These are phyloP conservation scores for Conus ventricosus DNA, from an alignment of 1,140 invertebrate genomes.

Conservation along the genomic window DNA sequence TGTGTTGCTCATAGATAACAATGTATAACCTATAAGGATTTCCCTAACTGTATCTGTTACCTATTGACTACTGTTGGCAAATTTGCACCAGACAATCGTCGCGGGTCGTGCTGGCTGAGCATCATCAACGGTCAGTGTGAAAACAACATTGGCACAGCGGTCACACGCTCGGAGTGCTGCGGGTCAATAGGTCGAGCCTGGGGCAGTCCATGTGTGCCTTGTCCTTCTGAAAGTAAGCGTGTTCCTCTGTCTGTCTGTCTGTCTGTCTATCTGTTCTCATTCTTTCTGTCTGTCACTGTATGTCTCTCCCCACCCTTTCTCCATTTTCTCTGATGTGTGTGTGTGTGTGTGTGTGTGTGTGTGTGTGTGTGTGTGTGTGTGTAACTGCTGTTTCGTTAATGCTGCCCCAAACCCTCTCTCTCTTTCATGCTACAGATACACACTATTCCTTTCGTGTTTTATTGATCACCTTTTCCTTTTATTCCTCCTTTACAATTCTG, in stretches of 20 bases:
- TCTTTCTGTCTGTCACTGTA: neutral
- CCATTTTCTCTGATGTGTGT: neutral
- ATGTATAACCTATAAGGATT: too few species aligned
- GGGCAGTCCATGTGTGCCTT: conserved; percentile 86
- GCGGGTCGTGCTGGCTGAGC: conserved; percentile 90
- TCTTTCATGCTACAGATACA: too few species aligned
- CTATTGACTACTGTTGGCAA: too few species aligned
- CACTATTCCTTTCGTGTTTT: neutral
- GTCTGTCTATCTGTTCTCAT: neutral
- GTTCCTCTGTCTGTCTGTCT: neutral
- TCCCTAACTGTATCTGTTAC: too few species aligned
- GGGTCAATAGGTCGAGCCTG: conserved; percentile 92
- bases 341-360: neutral
- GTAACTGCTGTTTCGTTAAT: too few species aligned
- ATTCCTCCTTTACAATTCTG: neutral
- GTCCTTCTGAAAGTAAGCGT: conserved; percentile 53
- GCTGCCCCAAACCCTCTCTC: too few species aligned
- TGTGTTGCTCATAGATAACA: too few species aligned
- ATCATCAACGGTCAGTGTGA: conserved; percentile 88
- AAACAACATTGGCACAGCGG: conserved; percentile 83
- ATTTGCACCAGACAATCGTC: conserved; percentile 83
- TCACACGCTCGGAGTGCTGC: conserved; percentile 89
- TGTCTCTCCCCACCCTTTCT: neutral
- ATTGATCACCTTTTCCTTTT: neutral
- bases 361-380: neutral